phyloP scores from a whole-genome alignment of 2,797 vertebrate genomes.

The Gobio occitaniae region DNA sequence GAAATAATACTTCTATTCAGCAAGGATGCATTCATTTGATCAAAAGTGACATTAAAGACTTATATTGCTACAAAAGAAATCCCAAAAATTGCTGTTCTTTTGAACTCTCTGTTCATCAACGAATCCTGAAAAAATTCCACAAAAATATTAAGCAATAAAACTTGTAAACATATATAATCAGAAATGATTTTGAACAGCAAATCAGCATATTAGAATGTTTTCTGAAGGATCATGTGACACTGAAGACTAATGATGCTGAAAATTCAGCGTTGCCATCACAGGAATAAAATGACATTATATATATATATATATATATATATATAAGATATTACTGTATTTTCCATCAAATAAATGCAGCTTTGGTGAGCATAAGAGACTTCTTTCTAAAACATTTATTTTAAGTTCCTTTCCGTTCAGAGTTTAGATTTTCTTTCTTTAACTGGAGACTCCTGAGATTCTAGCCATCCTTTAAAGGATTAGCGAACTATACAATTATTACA shows the following conservation, averaged over 20 bases:
- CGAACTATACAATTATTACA: not conserved
- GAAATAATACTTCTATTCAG: not conserved
- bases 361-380: not conserved
- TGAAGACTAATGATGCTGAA: not conserved
- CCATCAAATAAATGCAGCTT: not conserved
- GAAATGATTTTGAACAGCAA: not conserved
- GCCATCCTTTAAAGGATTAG: not conserved
- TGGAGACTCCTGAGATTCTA: not conserved
- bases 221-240: not conserved
- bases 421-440: not conserved
- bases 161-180: not conserved
- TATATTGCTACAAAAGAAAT: not conserved
- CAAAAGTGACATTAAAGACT: not conserved
- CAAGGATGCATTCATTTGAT: not conserved
- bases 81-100: too few species aligned
- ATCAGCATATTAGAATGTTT: not conserved
- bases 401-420: too few species aligned
- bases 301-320: too few species aligned
- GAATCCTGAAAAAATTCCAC: not conserved
- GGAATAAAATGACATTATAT: too few species aligned
- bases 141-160: not conserved
- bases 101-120: too few species aligned
- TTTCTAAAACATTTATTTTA: not conserved
- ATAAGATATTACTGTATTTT: too few species aligned
- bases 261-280: not conserved